These are phyloP conservation scores for Tetranychus truncatus DNA, from an alignment of 2,888 invertebrate genomes.

Conservation along the genomic window DNA sequence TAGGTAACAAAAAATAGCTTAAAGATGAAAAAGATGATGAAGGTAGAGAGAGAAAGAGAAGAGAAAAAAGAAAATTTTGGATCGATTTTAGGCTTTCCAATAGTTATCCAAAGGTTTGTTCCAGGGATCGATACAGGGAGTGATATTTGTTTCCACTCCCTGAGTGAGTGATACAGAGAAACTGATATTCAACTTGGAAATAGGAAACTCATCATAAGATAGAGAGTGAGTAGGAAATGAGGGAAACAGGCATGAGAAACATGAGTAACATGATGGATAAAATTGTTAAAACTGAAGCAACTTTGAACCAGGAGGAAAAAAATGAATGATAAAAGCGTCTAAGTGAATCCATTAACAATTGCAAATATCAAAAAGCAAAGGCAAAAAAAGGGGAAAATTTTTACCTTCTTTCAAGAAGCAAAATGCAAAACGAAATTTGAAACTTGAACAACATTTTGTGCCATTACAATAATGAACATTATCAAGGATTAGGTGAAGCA, in stretches of 20 bases:
- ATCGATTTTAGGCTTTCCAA: neutral
- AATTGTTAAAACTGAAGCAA: neutral
- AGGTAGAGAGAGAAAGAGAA: neutral
- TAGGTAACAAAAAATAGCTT: neutral
- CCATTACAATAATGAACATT: too few relatives aligned
- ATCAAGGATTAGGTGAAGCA: too few relatives aligned
- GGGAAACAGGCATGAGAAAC: too few relatives aligned
- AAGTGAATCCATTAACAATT: constrained; percentile 1
- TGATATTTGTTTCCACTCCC: too few relatives aligned
- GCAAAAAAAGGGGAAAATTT: neutral
- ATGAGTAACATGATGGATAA: neutral
- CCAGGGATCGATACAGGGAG: too few relatives aligned
- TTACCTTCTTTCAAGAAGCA: neutral
- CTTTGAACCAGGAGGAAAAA: neutral
- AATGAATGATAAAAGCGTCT: neutral
- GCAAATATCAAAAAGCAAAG: neutral
- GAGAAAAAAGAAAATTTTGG: neutral
- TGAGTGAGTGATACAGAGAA: too few relatives aligned
- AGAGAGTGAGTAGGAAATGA: too few relatives aligned
- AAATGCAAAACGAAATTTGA: neutral
- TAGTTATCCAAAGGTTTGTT: too few relatives aligned
- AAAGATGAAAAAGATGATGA: neutral
- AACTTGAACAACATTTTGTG: too few relatives aligned
- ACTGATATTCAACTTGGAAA: too few relatives aligned
- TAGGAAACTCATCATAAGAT: too few relatives aligned